phyloP scores from a whole-genome alignment of 2,113 vertebrate species.

The Chionomys nivalis region DNA sequence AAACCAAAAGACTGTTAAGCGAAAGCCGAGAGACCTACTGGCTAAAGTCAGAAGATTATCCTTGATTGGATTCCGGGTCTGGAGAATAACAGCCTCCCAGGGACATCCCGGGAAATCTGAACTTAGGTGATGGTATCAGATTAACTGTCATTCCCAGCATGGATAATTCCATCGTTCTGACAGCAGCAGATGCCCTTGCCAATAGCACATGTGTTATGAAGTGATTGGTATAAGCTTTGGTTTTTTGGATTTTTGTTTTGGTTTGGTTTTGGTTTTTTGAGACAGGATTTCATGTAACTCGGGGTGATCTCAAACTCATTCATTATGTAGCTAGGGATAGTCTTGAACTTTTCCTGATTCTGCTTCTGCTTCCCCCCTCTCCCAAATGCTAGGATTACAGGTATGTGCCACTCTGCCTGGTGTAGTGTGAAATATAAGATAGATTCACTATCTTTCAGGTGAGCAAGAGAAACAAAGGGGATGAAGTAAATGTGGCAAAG shows the following conservation, averaged over 20 bases:
- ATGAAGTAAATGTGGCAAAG: conserved; percentile 27
- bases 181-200: neutral
- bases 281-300: neutral
- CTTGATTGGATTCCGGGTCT: neutral
- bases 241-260: neutral
- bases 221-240: neutral
- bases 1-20: neutral
- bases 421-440: neutral
- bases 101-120: neutral
- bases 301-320: neutral
- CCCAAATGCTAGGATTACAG: neutral
- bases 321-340: neutral
- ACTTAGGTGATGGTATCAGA: conserved; percentile 3
- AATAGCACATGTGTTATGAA: neutral
- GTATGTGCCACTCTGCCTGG: neutral
- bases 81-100: conserved; percentile 13
- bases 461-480: conserved; percentile 39
- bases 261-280: too few species aligned
- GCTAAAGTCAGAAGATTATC: neutral
- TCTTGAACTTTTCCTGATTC: neutral
- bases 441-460: conserved; percentile 36
- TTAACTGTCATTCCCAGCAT: neutral
- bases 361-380: too few species aligned
- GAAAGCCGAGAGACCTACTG: neutral
- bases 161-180: conserved; percentile 21